Base-by-base conservation (phyloP, 1,140 invertebrate genomes). In the Panagrolaimus sp. region DNA sequence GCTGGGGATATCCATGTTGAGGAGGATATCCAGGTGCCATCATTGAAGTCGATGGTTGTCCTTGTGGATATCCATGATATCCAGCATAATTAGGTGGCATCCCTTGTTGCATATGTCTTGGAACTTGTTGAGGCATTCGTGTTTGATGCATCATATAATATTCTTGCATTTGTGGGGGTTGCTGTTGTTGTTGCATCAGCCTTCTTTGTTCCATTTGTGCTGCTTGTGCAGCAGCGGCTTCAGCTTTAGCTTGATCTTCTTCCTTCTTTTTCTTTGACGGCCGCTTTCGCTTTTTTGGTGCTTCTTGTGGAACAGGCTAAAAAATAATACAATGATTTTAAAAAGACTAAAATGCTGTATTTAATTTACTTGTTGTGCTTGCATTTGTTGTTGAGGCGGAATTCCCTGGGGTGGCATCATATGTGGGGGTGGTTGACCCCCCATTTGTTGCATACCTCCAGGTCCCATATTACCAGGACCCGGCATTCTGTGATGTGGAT, bases 331-430 rank as follows among this genome's bases (percentile, higher is more conserved):
- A 4, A 4, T 7, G 31, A 38, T 38, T 38, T n/a, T n/a, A n/a
- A n/a, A 38, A 38, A 38, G 31, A 38, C 7, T 38, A 38, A n/a
- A n/a, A n/a, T 38, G 2, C 8, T n/a, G n/a, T 23, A 16, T 14
- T 20, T 57, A 16, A 16, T 11, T 9, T 20, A 57, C 51, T 16
- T 20, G 51, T 20, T 20, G 51, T 57, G 11, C 13, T 11, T 14
- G 51, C 20, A 27, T 9, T 57, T 57, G 51, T 27, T 25, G 20
- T 25, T 57, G 51, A 11, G 51, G 51, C 20, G 51, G 51, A 20
- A 57, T 57, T 4, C 51, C 51, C 8, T 57, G 51, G 1, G 11
- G 14, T 57, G 51, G 51, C 51, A 57, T 57, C 51, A 57, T 57
- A 57, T 57, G 51, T 38, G 31, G 31, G n/a, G n/a, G n/a, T n/a